phyloP scores from a whole-genome alignment of 2,113 vertebrate species.

The Microcebus lehilahytsara region DNA sequence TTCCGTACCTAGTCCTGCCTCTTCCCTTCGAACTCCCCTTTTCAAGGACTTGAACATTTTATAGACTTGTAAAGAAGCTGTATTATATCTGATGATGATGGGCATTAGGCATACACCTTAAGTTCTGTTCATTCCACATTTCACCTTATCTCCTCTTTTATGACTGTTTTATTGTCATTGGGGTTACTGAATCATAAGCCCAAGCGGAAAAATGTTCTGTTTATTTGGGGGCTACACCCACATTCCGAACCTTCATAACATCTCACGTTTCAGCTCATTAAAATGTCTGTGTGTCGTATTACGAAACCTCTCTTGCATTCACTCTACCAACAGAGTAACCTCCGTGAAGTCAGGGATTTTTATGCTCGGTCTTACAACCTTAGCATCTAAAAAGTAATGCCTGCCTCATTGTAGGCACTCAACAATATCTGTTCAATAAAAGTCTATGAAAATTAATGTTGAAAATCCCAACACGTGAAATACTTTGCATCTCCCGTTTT shows the following conservation, averaged over 20 bases:
- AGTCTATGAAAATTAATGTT: neutral
- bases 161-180: constrained; percentile 72
- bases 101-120: constrained; percentile 31
- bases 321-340: neutral
- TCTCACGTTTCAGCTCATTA: neutral
- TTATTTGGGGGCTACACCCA: constrained; percentile 18
- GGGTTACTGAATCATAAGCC: constrained; percentile 70
- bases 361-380: neutral
- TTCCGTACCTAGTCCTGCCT: neutral
- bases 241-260: constrained; percentile 28
- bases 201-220: neutral
- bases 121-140: constrained; percentile 64
- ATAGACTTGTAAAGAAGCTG: constrained; percentile 56
- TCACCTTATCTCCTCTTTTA: constrained; percentile 78
- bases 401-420: neutral
- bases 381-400: neutral
- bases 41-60: constrained; percentile 65
- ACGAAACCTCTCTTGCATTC: neutral
- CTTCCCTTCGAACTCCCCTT: constrained; percentile 36
- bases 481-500: neutral
- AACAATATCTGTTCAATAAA: neutral
- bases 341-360: neutral
- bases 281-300: neutral
- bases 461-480: neutral
- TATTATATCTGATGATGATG: constrained; percentile 32